phyloP scores from a whole-genome alignment of 2,113 vertebrate species.

The Campylomormyrus numenius region DNA sequence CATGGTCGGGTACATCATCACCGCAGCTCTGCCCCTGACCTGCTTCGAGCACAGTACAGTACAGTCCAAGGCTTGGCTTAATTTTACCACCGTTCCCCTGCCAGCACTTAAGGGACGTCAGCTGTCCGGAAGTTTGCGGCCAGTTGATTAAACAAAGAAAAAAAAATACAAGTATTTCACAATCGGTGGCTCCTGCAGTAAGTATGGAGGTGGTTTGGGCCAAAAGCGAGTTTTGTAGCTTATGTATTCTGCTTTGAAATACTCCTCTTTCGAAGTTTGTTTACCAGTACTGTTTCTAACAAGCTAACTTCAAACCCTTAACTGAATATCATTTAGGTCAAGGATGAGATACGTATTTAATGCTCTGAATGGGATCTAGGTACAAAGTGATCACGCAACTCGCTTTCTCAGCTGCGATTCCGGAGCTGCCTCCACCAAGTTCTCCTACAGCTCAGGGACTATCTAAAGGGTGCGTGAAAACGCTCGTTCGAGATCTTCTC shows the following conservation, averaged over 20 bases:
- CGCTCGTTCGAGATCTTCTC: conserved; percentile 15
- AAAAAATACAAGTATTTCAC: not conserved
- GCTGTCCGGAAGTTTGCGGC: not conserved
- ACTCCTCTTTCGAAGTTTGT: not conserved
- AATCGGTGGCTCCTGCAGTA: not conserved
- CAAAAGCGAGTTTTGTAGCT: not conserved
- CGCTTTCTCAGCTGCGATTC: not conserved
- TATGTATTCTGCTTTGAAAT: not conserved
- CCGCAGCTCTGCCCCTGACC: not conserved
- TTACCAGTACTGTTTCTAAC: not conserved
- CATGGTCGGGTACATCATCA: not conserved
- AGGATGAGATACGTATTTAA: not conserved
- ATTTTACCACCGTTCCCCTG: not conserved
- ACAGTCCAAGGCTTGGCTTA: not conserved
- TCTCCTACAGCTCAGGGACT: conserved; percentile 21
- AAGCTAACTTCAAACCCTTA: not conserved
- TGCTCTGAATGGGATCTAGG: not conserved
- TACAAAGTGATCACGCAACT: not conserved
- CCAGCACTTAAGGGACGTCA: not conserved
- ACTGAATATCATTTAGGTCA: not conserved
- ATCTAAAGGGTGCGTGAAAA: conserved; percentile 49
- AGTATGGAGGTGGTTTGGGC: not conserved
- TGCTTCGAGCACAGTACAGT: not conserved
- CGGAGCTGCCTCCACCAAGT: not conserved
- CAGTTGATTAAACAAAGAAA: not conserved